These are phyloP conservation scores for Melanotaenia nigrans DNA, from an alignment of 2,797 vertebrate species.

Conservation along the genomic window DNA sequence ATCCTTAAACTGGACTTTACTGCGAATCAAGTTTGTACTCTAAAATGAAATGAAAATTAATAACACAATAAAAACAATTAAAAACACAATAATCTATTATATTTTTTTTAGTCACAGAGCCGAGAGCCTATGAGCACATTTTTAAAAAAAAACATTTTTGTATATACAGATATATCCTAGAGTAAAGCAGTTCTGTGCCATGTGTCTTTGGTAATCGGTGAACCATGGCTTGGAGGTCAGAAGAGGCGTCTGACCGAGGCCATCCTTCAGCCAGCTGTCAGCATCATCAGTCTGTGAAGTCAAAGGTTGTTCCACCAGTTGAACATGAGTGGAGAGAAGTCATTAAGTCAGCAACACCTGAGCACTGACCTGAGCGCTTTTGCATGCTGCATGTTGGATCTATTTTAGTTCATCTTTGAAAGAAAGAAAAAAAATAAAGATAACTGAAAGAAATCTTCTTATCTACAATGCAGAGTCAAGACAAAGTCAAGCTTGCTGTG, in stretches of 20 bases:
- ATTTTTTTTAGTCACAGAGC: background rate
- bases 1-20: background rate
- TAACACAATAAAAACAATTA: no score
- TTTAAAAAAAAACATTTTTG: conserved; percentile 29
- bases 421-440: background rate
- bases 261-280: conserved; percentile 78
- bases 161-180: conserved; percentile 14
- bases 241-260: conserved; percentile 73
- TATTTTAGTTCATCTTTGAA: conserved; percentile 21
- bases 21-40: background rate
- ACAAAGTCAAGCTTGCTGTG: background rate
- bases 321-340: conserved; percentile 68
- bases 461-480: background rate
- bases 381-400: conserved; percentile 31
- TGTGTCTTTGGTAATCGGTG: conserved; percentile 67
- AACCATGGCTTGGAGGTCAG: conserved; percentile 66
- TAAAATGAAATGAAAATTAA: no score
- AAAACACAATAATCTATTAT: background rate
- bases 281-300: conserved; percentile 64
- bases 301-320: conserved; percentile 71
- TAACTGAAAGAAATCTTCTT: conserved; percentile 5
- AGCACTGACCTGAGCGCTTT: conserved; percentile 36
- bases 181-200: conserved; percentile 29
- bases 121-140: background rate
- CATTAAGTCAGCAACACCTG: conserved; percentile 67